These are phyloP conservation scores for Neosalanx taihuensis DNA, from an alignment of 2,797 vertebrate species.

Conservation along the genomic window DNA sequence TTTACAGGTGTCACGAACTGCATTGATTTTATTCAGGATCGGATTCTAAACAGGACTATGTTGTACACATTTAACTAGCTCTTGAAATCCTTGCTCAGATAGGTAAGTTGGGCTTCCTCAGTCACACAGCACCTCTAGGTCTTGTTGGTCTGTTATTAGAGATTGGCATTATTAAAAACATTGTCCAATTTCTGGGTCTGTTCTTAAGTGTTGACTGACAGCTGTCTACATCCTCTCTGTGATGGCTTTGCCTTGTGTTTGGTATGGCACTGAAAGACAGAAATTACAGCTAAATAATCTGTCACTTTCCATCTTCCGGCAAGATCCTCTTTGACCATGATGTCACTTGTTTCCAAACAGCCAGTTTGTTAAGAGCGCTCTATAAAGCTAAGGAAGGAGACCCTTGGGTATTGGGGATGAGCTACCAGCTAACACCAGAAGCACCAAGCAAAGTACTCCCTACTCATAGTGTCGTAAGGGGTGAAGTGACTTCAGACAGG, in stretches of 20 bases:
- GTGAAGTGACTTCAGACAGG: too few relatives aligned
- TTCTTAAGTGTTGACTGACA: constrained; percentile 51
- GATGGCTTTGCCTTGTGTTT: constrained; percentile 26
- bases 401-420: not conserved
- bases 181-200: constrained; percentile 25
- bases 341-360: constrained; percentile 35
- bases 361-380: constrained; percentile 11
- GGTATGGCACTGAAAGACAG: constrained; percentile 24
- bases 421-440: too few relatives aligned
- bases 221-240: constrained; percentile 46
- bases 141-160: constrained; percentile 21
- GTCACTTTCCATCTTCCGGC: constrained; percentile 25
- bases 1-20: too few relatives aligned
- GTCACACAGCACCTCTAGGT: not conserved
- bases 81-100: too few relatives aligned
- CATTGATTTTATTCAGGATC: too few relatives aligned
- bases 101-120: too few relatives aligned
- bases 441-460: too few relatives aligned
- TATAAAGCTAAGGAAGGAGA: not conserved
- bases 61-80: not conserved
- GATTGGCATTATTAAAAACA: constrained; percentile 41
- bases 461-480: too few relatives aligned
- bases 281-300: constrained; percentile 52
- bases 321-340: constrained; percentile 9
- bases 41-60: too few relatives aligned